Evolutionary conservation across 2,113 vertebrate species (phyloP).

Genomic region (Corythoichthys intestinalis): DNA sequence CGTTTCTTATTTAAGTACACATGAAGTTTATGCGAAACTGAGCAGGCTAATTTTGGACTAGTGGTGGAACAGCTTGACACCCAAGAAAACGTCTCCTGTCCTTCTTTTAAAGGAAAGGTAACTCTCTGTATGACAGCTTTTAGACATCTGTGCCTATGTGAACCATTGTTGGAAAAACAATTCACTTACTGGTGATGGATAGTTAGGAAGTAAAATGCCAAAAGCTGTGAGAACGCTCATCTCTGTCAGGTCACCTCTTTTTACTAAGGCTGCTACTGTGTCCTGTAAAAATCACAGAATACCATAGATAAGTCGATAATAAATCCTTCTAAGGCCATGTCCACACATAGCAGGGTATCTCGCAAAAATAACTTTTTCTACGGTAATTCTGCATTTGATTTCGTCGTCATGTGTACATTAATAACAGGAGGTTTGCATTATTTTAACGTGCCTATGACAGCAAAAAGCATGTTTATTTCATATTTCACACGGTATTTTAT

Average conservation of each 20-base stretch:
- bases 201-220: conserved; percentile 75
- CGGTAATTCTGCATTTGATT: no score
- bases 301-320: not conserved
- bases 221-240: conserved; percentile 77
- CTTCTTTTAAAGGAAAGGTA: no score
- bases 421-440: no score
- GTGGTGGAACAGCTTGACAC: no score
- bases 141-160: not conserved
- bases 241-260: conserved; percentile 78
- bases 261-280: conserved; percentile 74
- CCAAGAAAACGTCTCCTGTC: no score
- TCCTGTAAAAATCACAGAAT: conserved; percentile 68
- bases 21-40: not conserved
- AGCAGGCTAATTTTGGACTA: not conserved
- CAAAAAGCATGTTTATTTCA: no score
- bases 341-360: no score
- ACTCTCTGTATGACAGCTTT: not conserved
- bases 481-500: no score
- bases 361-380: no score
- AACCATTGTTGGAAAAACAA: not conserved
- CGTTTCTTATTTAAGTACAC: not conserved
- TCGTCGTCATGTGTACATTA: no score
- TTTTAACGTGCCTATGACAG: no score
- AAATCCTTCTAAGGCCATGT: not conserved
- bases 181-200: conserved; percentile 78